Evolutionary conservation across 2,113 vertebrate species (phyloP), one percentile per base, ranked within the genome.

Genomic region (Genyomyrus donnyi): DNA sequence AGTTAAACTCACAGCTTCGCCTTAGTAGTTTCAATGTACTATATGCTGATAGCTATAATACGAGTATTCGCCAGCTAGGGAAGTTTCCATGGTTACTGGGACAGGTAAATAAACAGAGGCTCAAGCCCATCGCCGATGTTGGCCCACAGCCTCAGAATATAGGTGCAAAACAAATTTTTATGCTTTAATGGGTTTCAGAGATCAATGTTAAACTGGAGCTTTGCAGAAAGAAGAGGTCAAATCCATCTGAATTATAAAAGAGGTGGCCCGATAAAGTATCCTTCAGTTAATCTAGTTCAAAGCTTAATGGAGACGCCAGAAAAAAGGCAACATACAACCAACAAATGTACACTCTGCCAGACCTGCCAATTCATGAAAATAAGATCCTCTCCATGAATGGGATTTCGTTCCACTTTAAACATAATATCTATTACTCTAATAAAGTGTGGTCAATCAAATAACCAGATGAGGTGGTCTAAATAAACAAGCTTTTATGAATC

Each of bases 61-160:
- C 90, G 52, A 46, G 66, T 58, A 53, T 83, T 85, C 90, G 91
- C 88, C 87, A 77, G 70, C 86, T 58, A 66, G 92, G 89, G 21
- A 56, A 77, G 93, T 93, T 92, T 92, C 89, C 93, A 93, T 91
- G 91, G 90, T 91, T 91, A 94, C 92, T 80, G 74, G 89, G 92
- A 91, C 92, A 93, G 83, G 88, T 91, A 93, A 92, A 92, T 39
- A 91, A 94, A 93, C 89, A 77, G 31, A 86, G 86, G 88, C 74
- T 83, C 85, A 89, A 27, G 13, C 85, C 90, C 92, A 89, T 88
- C 87, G 35, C 45, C 53, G 70, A 35, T 21, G 21, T 45, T n/a
- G 45, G 84, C 89, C 89, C 17, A 52, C 35, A 49, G 45, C 21
- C 48, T 87, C 46, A 45, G 56, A 90, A 87, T 87, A 90, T 46